Base-by-base conservation (phyloP, 2,797 vertebrate species). In the Lateolabrax maculatus region DNA sequence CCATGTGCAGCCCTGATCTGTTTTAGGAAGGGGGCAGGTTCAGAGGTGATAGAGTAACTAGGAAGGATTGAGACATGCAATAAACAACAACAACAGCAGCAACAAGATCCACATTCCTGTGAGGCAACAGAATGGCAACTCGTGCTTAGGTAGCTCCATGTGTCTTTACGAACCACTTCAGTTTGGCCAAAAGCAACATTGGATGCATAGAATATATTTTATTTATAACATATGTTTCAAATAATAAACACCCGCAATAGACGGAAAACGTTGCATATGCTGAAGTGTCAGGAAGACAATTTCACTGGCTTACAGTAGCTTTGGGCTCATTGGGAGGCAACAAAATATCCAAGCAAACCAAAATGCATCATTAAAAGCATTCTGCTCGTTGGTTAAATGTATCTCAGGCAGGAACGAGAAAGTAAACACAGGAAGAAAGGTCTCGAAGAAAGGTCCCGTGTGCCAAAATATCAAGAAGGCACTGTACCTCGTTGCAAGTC, bases 1-100 rank as follows among this genome's bases (percentile, higher is more conserved):
- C 19, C 71, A 92, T 85, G 83, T 49, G 67, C 10, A 31, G 77
- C 79, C 55, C 71, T 8, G 80, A 77, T 85, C 87, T 70, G 75
- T 93, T 93, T 92, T 86, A 65, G 77, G 81, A 87, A 58, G 18
- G 21, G 81, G 77, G 81, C 76, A 68, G 71, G 87, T 79, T 87
- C 79, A 84, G 78, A 87, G 90, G 86, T 90, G 86, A 88, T 11
- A 19, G 74, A 76, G 74, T 41, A 41, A 58, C 71, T 7, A 41
- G 21, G 57, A 69, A 39, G 19, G 76, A 85, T 71, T 75, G 81
- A 91, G 85, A 90, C 71, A 1, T 31, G 78, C 52, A 61, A 39
- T 67, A 64, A 85, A 87, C 9, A 25, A 89, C 74, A 56, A 75
- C 70, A 82, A 36, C 80, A 69, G 68, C 77, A 75, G 68, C 77